Base-by-base conservation (phyloP, 2,888 invertebrate genomes). In the Agrotis puta region DNA sequence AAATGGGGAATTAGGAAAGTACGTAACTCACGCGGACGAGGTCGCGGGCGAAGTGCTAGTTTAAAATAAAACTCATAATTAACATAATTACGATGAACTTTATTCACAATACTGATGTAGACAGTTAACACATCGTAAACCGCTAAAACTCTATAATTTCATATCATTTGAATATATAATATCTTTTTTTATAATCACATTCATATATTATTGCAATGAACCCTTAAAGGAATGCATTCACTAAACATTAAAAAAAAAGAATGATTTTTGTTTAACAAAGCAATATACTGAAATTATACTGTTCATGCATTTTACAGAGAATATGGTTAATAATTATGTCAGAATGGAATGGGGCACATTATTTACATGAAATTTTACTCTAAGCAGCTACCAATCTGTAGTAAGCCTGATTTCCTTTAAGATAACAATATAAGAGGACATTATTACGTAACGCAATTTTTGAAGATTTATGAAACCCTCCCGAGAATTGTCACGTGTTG, bases 41-140 rank as follows among this genome's bases (percentile, higher is more conserved):
- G n/a, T n/a, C n/a, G n/a, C n/a, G n/a, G n/a, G n/a, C n/a, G n/a
- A n/a, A n/a, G n/a, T n/a, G n/a, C n/a, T n/a, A n/a, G n/a, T n/a
- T n/a, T 22, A 4, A 48, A 69, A 70, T 51, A 70, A 77, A 69
- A 82, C 65, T 74, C 64, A 59, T 74, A 73, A 76, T 63, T 39
- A 81, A 51, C 79, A 70, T 75, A 83, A 81, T 84, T 79, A 82
- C 88, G 82, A 89, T 87, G 85, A 88, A 85, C 83, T 93, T 92
- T 92, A 93, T 92, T 93, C 91, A 91, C 92, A 93, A 93, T 93
- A 93, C 92, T 93, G 93, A 88, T 87, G 88, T 87, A 89, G 84
- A 88, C 80, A 78, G 83, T 82, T 81, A 81, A 82, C 84, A 85
- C 82, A 84, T 82, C 73, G 76, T 76, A 81, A 85, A 83, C 85